Percentiles rank a stretch among this genome's conserved stretches.
phyloP scores from a whole-genome alignment of 2,888 invertebrate species.

The Lasioglossum leucozonium region DNA sequence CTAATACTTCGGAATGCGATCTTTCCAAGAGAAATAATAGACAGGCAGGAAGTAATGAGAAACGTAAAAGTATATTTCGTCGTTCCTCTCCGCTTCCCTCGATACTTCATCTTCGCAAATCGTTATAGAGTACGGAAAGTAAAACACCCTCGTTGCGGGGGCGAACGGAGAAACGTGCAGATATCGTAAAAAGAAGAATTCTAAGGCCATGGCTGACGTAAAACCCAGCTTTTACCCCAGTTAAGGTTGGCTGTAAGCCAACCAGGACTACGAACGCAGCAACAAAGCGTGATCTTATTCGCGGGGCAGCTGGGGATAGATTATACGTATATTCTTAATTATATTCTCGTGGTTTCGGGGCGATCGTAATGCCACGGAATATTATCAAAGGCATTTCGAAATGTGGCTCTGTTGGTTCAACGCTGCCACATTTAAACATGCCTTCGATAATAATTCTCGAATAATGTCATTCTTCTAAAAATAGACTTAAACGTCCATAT shows the following conservation, averaged over 20 bases:
- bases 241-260: slow-evolving; percentile 74
- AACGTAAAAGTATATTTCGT: background rate
- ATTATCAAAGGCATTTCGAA: background rate
- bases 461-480: no score
- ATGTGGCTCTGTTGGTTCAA: no score
- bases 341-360: slow-evolving; percentile 19
- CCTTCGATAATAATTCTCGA: background rate
- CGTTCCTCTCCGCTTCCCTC: background rate
- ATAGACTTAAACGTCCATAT: background rate
- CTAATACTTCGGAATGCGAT: background rate
- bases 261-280: slow-evolving; percentile 63
- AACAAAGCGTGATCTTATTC: slow-evolving; percentile 50
- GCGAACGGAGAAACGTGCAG: slow-evolving; percentile 53
- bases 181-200: slow-evolving; percentile 61
- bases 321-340: slow-evolving; percentile 60
- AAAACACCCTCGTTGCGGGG: slow-evolving; percentile 41
- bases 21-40: background rate
- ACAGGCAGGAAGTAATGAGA: background rate
- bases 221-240: slow-evolving; percentile 71
- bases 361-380: background rate
- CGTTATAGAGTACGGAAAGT: slow-evolving; percentile 30
- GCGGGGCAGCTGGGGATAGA: slow-evolving; percentile 41
- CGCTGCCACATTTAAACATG: no score
- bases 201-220: slow-evolving; percentile 70
- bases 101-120: slow-evolving; percentile 13